Evolutionary conservation across 2,888 invertebrate species (phyloP).

Genomic region (Lasioglossum leucozonium): DNA sequence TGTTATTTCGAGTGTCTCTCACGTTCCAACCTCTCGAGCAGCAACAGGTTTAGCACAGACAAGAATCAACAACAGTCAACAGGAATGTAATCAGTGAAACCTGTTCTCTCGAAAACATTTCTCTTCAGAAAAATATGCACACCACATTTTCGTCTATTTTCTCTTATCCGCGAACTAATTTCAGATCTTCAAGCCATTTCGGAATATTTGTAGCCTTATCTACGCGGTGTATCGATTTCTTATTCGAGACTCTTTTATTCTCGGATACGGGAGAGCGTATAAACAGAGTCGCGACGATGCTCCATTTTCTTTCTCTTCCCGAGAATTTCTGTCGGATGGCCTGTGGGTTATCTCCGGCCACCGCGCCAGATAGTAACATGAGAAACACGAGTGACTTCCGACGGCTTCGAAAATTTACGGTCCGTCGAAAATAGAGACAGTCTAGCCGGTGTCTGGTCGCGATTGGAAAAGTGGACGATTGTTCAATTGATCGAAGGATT

Average conservation of each 20-base stretch:
- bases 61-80: neutral
- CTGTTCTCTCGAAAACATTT: neutral
- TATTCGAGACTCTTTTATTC: neutral
- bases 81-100: neutral
- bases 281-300: neutral
- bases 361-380: neutral
- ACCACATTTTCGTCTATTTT: too few relatives aligned
- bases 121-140: too few relatives aligned
- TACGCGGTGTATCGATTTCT: neutral
- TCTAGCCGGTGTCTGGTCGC: neutral
- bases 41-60: neutral
- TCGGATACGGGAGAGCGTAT: neutral
- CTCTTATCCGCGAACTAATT: too few relatives aligned
- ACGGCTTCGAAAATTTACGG: neutral
- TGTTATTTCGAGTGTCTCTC: neutral
- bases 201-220: neutral
- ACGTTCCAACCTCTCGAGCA: neutral
- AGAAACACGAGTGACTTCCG: neutral
- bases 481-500: neutral
- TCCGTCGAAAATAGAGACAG: neutral
- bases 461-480: conserved; percentile 4
- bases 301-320: neutral
- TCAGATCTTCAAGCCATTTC: neutral
- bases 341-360: neutral
- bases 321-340: neutral